phyloP scores from a whole-genome alignment of 2,797 vertebrate species.

The Pampus argenteus region DNA sequence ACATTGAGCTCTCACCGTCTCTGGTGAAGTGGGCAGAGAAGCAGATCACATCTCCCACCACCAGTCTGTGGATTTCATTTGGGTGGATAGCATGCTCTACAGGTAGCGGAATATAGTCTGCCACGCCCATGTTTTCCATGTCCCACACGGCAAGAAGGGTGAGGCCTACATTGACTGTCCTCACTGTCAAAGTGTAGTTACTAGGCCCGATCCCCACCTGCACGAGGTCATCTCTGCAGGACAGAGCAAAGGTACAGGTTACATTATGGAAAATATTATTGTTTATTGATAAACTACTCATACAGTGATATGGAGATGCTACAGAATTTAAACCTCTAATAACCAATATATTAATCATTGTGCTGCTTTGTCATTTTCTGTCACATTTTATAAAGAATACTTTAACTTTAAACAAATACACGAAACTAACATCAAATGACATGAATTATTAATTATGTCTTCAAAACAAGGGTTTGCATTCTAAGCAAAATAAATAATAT shows the following conservation, averaged over 20 bases:
- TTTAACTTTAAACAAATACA: background rate
- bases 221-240: conserved; percentile 92
- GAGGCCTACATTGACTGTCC: conserved; percentile 90
- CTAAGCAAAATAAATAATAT: too few relatives aligned
- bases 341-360: background rate
- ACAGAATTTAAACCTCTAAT: background rate
- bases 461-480: too few relatives aligned
- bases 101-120: conserved; percentile 91
- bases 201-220: conserved; percentile 88
- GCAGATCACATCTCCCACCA: conserved; percentile 91
- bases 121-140: conserved; percentile 84
- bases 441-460: too few relatives aligned
- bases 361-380: background rate
- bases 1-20: conserved; percentile 74
- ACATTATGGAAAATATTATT: background rate
- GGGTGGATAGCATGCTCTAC: conserved; percentile 90
- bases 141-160: conserved; percentile 90
- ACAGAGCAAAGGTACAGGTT: background rate
- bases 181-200: conserved; percentile 90
- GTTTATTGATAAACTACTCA: background rate
- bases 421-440: background rate
- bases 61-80: conserved; percentile 75
- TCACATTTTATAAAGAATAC: background rate
- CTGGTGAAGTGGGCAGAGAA: conserved; percentile 73
- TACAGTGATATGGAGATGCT: background rate